Evolutionary conservation across 2,888 invertebrate genomes (phyloP), one percentile per base, ranked within the genome.

Genomic region (Apamea anceps): DNA sequence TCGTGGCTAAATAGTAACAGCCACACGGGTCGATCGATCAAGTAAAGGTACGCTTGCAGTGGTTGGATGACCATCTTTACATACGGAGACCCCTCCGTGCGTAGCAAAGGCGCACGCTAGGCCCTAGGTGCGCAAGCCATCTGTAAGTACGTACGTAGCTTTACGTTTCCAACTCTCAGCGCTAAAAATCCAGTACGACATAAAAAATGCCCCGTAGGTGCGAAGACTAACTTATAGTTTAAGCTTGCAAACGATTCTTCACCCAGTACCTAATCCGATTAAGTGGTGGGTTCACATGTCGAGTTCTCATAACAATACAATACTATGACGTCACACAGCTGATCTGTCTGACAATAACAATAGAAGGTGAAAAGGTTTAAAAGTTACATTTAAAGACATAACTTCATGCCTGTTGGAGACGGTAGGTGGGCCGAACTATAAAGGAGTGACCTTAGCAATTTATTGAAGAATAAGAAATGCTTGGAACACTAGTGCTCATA

Each of bases 241-340:
- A 25, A 60, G 13, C 60, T 60, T 28, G 7, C 15, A 15, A 60
- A n/a, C 7, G 18, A 28, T 25, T 32, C 54, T 42, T 72, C 71
- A 62, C 37, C 75, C 13, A 18, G 60, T 76, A 60, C 13, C 7
- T 62, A 75, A 57, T 75, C 75, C 32, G 15, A 75, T 75, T 51
- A 51, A 5, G 48, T 21, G 48, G n/a, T 37, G 15, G n/a, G 25
- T 45, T 45, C 74, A 76, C 28, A 37, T 62, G 32, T 37, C 48
- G 48, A 62, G 75, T 74, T 76, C n/a, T 48, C 74, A 62, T 48
- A 74, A 74, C 51, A 37, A 48, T 60, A 60, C n/a, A 37, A 51
- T 42, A 72, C 42, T 71, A 32, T 51, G 57, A 28, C n/a, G 42
- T 60, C n/a, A 42, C 18, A 60, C 2, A 60, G 42, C 60, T 28